Evolutionary conservation across 2,888 invertebrate genomes (phyloP).

Genomic region (Scaptomyza parva): DNA sequence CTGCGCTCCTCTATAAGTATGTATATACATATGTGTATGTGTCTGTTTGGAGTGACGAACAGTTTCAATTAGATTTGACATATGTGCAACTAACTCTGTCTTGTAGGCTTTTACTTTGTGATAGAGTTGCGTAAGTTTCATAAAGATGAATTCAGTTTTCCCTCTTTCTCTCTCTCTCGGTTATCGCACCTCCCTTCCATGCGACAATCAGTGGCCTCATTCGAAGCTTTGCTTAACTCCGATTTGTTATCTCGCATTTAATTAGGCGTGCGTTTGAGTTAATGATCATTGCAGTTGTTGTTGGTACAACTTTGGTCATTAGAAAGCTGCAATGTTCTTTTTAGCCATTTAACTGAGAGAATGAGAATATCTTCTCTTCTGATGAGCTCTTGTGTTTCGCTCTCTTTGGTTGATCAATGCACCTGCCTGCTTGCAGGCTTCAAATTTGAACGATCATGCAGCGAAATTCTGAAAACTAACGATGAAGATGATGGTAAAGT

Average conservation of each 20-base stretch:
- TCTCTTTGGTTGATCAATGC: neutral
- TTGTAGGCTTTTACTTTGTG: conserved; percentile 55
- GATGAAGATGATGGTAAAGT: conserved; percentile 17
- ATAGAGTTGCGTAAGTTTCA: conserved; percentile 54
- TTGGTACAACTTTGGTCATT: conserved; percentile 65
- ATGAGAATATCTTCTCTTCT: neutral
- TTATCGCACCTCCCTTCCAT: neutral
- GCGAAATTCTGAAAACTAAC: conserved; percentile 27
- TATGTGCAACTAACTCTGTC: conserved; percentile 23
- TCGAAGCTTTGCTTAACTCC: conserved; percentile 38
- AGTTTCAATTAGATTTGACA: conserved; percentile 55
- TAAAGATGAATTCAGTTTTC: conserved; percentile 25
- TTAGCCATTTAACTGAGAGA: neutral
- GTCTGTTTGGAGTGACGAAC: neutral
- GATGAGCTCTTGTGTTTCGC: conserved; percentile 11
- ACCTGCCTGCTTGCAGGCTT: neutral
- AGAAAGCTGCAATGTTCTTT: conserved; percentile 67
- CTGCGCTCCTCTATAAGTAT: neutral
- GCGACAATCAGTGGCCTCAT: conserved; percentile 65
- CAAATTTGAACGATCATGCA: conserved; percentile 58
- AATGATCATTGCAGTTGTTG: conserved; percentile 44
- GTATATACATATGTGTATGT: neutral
- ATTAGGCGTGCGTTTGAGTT: conserved; percentile 71
- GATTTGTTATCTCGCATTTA: conserved; percentile 70
- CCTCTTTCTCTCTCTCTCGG: neutral